Base-by-base conservation (phyloP, 2,113 vertebrate genomes). In the Pterocles burchelli region DNA sequence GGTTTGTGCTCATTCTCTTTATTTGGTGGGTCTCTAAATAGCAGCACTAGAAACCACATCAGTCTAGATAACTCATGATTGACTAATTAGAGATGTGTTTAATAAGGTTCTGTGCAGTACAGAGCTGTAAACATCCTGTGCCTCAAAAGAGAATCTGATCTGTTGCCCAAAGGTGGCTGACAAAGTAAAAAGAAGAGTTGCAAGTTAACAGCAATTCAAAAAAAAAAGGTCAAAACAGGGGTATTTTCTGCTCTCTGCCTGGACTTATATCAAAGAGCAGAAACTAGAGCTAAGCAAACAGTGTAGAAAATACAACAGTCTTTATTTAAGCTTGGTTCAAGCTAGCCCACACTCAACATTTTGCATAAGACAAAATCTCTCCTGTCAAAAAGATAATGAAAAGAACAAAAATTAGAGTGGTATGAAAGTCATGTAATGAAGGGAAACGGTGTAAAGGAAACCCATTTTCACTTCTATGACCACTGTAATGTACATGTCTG, bases 181-280 rank as follows among this genome's bases (percentile, higher is more conserved):
- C 17, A 74, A 84, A 92, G 34, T 63, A 61, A 33, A 83, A 96
- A 85, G 38, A 96, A 90, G 78, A 58, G 7, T 68, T 82, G 11
- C 7, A 79, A 45, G 54, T 89, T 88, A 97, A 59, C 29, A 95
- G 55, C 57, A 89, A 76, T n/a, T 96, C 90, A 97, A 94, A 92
- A 41, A 17, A 17, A 83, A 95, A 96, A 95, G 72, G 62, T 93
- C 80, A 91, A 95, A 88, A 93, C 38, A 96, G 72, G 43, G 17
- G n/a, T 31, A 52, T 59, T 88, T 96, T 96, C 89, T 70, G n/a
- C n/a, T 88, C 66, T 90, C 80, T 91, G 76, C 67, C 46, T 94
- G 72, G 65, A 55, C 75, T 59, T 86, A 71, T 54, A 94, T 73
- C 66, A 95, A 94, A 89, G 72, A 93, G 41, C 74, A 95, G 66